A percentile compares a stretch with the other conserved stretches of the same genome.
Conservation (phyloP, 2,888 invertebrate genomes). For the Spicauda simplicius region DNA sequence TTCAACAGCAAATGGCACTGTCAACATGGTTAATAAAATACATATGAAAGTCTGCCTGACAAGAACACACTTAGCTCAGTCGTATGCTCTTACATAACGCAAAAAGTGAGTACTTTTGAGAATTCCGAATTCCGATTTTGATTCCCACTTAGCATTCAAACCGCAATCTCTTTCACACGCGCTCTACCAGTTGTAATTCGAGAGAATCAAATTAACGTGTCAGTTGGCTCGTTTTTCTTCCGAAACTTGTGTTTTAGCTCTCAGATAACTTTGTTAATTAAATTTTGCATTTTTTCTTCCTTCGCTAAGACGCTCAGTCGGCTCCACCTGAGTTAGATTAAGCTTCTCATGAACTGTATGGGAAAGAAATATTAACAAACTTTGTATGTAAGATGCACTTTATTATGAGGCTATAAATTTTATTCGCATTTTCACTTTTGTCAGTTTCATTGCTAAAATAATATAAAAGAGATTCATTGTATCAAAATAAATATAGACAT, state of each 20-base stretch:
- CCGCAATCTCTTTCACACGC: conserved; percentile 69
- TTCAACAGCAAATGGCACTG: neutral
- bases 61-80: no score
- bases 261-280: conserved; percentile 81
- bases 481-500: no score
- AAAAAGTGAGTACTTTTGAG: neutral
- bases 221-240: conserved; percentile 79
- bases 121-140: conserved; percentile 21
- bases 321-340: conserved; percentile 61
- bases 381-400: conserved; percentile 40
- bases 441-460: no score
- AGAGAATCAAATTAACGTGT: conserved; percentile 80
- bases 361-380: conserved; percentile 49
- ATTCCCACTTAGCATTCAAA: conserved; percentile 57
- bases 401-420: neutral
- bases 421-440: no score
- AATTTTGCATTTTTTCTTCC: conserved; percentile 75
- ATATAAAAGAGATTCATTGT: no score
- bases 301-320: conserved; percentile 48
- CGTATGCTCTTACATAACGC: neutral
- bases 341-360: conserved; percentile 58
- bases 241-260: conserved; percentile 80
- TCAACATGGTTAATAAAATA: no score
- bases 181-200: conserved; percentile 72
- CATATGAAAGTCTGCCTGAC: no score